Percentiles rank a stretch among this genome's conserved stretches.
These are phyloP conservation scores for Harpagoxenus sublaevis DNA, from an alignment of 2,888 invertebrate species.

Conservation along the genomic window DNA sequence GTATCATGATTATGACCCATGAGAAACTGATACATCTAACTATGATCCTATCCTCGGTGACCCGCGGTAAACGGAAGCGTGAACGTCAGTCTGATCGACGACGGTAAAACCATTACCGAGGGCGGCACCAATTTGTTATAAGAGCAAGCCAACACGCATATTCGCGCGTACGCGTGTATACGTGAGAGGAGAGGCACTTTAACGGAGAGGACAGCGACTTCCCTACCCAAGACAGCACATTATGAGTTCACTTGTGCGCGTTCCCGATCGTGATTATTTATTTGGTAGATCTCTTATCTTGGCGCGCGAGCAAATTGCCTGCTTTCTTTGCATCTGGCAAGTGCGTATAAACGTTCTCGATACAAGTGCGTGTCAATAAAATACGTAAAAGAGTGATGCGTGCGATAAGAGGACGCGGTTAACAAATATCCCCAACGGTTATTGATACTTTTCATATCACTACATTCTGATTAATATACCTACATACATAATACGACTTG, in stretches of 20 bases:
- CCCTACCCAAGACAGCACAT: conserved; percentile 17
- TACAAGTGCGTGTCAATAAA: conserved; percentile 21
- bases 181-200: conserved; percentile 48
- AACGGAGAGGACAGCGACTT: conserved; percentile 39
- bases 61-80: conserved; percentile 79
- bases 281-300: conserved; percentile 47
- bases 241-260: conserved; percentile 33
- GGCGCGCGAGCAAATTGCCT: conserved; percentile 40
- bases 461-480: neutral
- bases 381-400: neutral
- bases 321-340: conserved; percentile 18
- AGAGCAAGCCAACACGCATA: neutral
- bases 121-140: conserved; percentile 49
- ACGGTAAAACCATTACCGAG: conserved; percentile 68
- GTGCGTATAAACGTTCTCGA: neutral
- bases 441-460: neutral
- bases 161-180: neutral
- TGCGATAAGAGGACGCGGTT: conserved; percentile 7
- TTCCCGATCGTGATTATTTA: conserved; percentile 44
- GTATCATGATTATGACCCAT: neutral
- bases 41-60: conserved; percentile 61
- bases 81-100: conserved; percentile 75
- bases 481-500: neutral
- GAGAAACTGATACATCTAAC: conserved; percentile 51
- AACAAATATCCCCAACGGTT: conserved; percentile 21